Percentiles rank a stretch among this genome's conserved stretches.
Conservation (phyloP, 2,113 vertebrate species). For the Limnothrissa miodon region DNA sequence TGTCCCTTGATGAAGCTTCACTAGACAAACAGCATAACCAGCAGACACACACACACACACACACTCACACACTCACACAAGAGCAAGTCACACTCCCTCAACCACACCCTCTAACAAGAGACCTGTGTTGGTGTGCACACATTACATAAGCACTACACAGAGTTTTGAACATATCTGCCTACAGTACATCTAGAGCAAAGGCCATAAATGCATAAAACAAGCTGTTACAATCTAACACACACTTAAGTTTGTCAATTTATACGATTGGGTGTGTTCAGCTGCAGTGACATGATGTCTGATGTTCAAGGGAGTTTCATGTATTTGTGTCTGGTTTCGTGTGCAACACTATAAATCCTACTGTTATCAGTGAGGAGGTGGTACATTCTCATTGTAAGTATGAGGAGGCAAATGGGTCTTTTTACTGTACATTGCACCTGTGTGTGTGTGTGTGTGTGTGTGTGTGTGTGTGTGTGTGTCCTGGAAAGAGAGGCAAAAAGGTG, state of each 20-base stretch:
- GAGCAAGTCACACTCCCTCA: not conserved
- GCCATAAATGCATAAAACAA: not conserved
- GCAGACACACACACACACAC: not conserved
- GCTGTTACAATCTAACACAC: not conserved
- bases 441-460: constrained; percentile 19
- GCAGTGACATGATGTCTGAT: not conserved
- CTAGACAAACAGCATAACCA: not conserved
- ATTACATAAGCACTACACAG: constrained; percentile 7
- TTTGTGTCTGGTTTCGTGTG: not conserved
- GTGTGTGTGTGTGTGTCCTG: constrained; percentile 32
- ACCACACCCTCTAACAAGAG: not conserved
- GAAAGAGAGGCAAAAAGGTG: constrained; percentile 22
- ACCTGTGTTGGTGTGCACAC: not conserved
- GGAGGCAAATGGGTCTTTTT: not conserved
- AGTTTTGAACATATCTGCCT: not conserved
- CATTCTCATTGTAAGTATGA: not conserved
- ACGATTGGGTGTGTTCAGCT: not conserved
- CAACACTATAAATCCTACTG: not conserved
- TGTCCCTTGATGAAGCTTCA: not conserved
- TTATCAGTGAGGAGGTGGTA: not conserved
- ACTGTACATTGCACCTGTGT: not conserved
- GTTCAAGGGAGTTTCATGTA: not conserved
- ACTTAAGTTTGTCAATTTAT: not conserved
- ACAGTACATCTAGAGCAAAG: too few species aligned
- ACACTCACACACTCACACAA: not conserved